phyloP scores from a whole-genome alignment of 1,140 invertebrate species.

The Triops cancriformis region DNA sequence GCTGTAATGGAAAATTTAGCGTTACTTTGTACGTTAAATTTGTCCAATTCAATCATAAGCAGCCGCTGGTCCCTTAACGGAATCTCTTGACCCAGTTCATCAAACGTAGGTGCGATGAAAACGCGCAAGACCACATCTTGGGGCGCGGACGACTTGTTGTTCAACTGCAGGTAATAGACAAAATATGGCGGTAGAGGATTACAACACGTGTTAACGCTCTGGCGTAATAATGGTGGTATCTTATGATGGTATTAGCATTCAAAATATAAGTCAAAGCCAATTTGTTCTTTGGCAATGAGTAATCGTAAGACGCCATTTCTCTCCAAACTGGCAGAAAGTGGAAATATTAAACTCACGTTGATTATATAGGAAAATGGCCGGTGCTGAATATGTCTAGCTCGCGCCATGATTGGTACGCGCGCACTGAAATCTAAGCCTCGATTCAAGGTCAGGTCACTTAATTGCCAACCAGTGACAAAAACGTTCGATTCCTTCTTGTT shows the following conservation, averaged over 20 bases:
- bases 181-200: neutral
- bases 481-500: constrained; percentile 32
- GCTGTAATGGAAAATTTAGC: neutral
- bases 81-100: constrained; percentile 56
- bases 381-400: constrained; percentile 66
- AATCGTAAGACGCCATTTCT: neutral
- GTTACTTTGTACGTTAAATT: constrained; percentile 54
- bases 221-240: no score
- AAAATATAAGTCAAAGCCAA: no score
- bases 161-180: constrained; percentile 30
- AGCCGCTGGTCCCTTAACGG: constrained; percentile 54
- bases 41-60: constrained; percentile 68
- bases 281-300: neutral
- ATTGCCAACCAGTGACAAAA: constrained; percentile 58
- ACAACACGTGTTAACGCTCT: no score
- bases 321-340: no score
- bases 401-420: constrained; percentile 56
- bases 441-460: constrained; percentile 60
- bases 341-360: constrained; percentile 20
- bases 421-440: constrained; percentile 67
- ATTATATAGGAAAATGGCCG: constrained; percentile 52
- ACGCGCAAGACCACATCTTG: constrained; percentile 61
- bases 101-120: constrained; percentile 59
- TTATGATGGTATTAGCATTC: no score
- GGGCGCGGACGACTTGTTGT: constrained; percentile 49